These are phyloP conservation scores for Chrysocyon brachyurus DNA, from an alignment of 2,797 vertebrate genomes.

Conservation along the genomic window DNA sequence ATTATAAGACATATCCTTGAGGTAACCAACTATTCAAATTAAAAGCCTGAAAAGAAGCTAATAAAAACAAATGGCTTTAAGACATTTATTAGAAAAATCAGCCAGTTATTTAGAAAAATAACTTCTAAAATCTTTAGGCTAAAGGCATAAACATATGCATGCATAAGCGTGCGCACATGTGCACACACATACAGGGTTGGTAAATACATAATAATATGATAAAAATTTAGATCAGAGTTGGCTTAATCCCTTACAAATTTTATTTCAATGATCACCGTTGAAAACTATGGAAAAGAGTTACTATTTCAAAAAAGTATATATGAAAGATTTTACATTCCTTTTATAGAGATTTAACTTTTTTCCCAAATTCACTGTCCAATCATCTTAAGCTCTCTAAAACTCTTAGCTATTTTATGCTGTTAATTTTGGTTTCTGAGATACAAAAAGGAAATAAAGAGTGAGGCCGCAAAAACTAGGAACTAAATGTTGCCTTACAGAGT, in stretches of 20 bases:
- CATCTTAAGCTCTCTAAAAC: not conserved
- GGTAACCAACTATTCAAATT: not conserved
- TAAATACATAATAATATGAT: not conserved
- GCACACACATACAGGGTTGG: not conserved
- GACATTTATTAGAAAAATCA: too few species aligned
- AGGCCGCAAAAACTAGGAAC: not conserved
- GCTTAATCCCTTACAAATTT: not conserved
- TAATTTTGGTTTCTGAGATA: constrained; percentile 27
- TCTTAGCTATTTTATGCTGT: constrained; percentile 5
- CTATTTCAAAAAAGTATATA: not conserved
- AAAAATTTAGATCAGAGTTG: constrained; percentile 1
- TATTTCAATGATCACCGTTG: not conserved
- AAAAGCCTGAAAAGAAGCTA: not conserved
- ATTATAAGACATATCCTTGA: not conserved
- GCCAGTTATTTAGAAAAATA: not conserved
- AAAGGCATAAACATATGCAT: not conserved
- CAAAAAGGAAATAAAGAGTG: not conserved
- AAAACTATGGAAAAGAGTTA: not conserved
- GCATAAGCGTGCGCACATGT: not conserved
- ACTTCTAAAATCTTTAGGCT: not conserved
- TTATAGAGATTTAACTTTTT: constrained; percentile 6
- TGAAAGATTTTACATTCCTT: not conserved
- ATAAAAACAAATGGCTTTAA: not conserved
- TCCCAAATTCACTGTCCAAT: not conserved
- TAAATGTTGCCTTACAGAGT: not conserved